These are phyloP conservation scores for Apodemia mormo DNA, from an alignment of 2,888 invertebrate genomes.

Conservation along the genomic window DNA sequence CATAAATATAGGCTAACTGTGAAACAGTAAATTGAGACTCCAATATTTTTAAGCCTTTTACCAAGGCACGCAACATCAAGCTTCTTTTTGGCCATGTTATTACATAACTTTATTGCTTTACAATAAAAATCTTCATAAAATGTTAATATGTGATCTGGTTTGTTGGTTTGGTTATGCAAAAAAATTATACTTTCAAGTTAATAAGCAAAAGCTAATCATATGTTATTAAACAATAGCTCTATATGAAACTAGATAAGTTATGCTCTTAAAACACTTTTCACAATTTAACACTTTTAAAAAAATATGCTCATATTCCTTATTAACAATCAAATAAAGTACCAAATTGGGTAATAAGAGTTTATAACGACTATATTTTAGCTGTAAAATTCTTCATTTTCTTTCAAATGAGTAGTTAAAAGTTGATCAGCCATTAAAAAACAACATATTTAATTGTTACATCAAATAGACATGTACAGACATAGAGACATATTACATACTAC, in stretches of 20 bases:
- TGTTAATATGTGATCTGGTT: no score
- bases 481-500: background rate
- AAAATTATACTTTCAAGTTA: no score
- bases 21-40: no score
- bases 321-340: conserved; percentile 14
- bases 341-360: conserved; percentile 12
- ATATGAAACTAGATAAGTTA: conserved; percentile 2
- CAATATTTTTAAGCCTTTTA: no score
- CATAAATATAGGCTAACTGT: no score
- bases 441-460: conserved; percentile 23
- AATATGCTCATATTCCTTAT: conserved; percentile 10
- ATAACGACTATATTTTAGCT: conserved; percentile 6
- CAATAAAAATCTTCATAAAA: no score
- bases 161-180: no score
- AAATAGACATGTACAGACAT: conserved; percentile 16
- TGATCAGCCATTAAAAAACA: conserved; percentile 13
- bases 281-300: conserved; percentile 14
- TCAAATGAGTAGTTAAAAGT: background rate
- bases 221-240: background rate
- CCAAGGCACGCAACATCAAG: no score
- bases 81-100: no score
- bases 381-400: conserved; percentile 4
- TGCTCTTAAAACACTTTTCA: background rate
- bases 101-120: no score
- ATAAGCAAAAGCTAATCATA: no score